Evolutionary conservation across 2,113 vertebrate species (phyloP).

Genomic region (Sapayoa aenigma): DNA sequence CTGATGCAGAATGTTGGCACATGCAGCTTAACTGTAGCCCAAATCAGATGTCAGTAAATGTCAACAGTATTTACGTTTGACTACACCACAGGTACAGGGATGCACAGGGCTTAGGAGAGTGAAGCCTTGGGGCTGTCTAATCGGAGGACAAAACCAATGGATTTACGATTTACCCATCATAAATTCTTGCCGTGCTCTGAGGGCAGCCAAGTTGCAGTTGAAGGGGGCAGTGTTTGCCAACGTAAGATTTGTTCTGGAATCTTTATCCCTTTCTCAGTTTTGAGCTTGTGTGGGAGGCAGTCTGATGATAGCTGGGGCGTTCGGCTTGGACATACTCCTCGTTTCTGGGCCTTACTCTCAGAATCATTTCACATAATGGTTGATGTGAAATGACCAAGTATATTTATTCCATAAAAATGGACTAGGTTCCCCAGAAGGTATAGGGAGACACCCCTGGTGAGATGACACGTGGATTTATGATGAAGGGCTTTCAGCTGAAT

Average conservation of each 20-base stretch:
- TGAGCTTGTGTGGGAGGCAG: not conserved
- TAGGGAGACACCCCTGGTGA: not conserved
- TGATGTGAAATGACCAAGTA: not conserved
- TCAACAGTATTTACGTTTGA: not conserved
- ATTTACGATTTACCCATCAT: not conserved
- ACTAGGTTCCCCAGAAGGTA: not conserved
- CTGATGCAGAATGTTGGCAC: not conserved
- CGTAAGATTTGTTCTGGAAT: not conserved
- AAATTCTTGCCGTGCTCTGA: not conserved
- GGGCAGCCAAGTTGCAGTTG: not conserved
- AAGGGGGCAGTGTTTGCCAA: not conserved
- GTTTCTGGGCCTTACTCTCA: not conserved
- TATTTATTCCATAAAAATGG: not conserved
- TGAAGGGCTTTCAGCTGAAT: not conserved
- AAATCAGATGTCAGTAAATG: not conserved
- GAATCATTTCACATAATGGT: not conserved
- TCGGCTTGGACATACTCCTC: not conserved
- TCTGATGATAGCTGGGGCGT: not conserved
- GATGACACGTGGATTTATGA: not conserved
- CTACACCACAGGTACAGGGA: not conserved
- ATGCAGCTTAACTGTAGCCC: not conserved
- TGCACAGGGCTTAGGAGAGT: not conserved
- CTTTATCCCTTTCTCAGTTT: not conserved
- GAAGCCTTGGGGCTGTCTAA: not conserved
- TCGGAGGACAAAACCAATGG: not conserved